Evolutionary conservation across 2,797 vertebrate species (phyloP).

Genomic region (Bovichtus variegatus): DNA sequence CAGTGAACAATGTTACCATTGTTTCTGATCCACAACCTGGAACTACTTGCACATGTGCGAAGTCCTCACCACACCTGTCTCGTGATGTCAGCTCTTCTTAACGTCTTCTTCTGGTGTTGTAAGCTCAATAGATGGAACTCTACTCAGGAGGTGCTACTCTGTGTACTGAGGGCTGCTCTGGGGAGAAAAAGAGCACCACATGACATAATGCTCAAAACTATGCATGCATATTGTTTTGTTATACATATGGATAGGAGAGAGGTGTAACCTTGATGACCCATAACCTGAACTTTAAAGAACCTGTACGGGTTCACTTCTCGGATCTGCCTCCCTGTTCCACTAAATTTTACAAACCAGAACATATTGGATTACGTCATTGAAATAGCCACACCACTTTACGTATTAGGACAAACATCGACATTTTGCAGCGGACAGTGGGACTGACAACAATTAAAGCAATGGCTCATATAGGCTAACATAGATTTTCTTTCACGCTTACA

Average conservation of each 20-base stretch:
- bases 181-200: not conserved
- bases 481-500: too few relatives aligned
- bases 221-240: not conserved
- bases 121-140: not conserved
- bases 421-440: not conserved
- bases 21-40: constrained; percentile 22
- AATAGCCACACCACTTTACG: not conserved
- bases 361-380: not conserved
- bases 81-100: not conserved
- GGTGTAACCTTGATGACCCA: not conserved
- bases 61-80: not conserved
- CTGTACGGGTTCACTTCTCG: not conserved
- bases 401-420: not conserved
- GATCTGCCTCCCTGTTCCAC: not conserved
- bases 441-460: not conserved
- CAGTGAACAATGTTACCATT: constrained; percentile 23
- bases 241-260: not conserved
- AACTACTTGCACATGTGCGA: not conserved
- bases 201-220: not conserved
- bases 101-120: not conserved
- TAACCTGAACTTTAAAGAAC: not conserved
- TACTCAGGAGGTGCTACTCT: not conserved
- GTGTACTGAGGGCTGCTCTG: not conserved
- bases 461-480: too few relatives aligned
- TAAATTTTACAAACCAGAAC: not conserved